Base-by-base conservation (phyloP, 2,888 invertebrate species). In the Ochropleura plecta region DNA sequence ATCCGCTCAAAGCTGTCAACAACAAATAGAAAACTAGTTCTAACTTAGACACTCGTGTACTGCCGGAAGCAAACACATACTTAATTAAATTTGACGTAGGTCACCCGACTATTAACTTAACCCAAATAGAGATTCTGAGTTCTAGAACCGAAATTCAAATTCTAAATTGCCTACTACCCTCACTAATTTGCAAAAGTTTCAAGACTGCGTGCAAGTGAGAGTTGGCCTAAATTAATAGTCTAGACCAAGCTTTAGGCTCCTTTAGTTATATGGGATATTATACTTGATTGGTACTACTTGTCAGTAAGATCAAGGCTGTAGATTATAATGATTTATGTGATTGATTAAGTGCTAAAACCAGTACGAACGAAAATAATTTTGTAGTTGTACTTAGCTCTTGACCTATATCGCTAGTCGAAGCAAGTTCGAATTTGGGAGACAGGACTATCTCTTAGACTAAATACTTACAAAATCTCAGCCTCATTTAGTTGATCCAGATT, bases 161-260 rank as follows among this genome's bases (percentile, higher is more conserved):
- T 57, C 57, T 46, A 68, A 78, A 67, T 78, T 83, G 69, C 63
- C 69, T 53, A 74, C 44, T 40, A 82, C 51, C 57, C 63, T 7
- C 9, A 48, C 30, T 78, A 69, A 83, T 83, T 82, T 83, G 67
- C 55, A 67, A 67, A 84, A 81, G 62, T 81, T 81, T 84, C 69
- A 44, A 55, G 66, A 66, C 20, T 53, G 40, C 20, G 55, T 65
- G 46, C 30, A 65, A 69, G 44, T 76, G 44, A 18, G 46, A 59
- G 55, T 68, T 53, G 53, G 14, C 42, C 40, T 40, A 70, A 40
- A 79, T 84, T 79, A 84, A 84, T 81, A 59, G 66, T 79, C 72
- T 65, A 53, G 66, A 62, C 82, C 18, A 20, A 20, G 20, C 14
- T 49, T 30, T 53, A 1, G 20, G 57, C 10, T 62, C 40, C 20